Evolutionary conservation across 2,113 vertebrate genomes (phyloP), one percentile per base, ranked within the genome.

Genomic region (Callithrix jacchus): DNA sequence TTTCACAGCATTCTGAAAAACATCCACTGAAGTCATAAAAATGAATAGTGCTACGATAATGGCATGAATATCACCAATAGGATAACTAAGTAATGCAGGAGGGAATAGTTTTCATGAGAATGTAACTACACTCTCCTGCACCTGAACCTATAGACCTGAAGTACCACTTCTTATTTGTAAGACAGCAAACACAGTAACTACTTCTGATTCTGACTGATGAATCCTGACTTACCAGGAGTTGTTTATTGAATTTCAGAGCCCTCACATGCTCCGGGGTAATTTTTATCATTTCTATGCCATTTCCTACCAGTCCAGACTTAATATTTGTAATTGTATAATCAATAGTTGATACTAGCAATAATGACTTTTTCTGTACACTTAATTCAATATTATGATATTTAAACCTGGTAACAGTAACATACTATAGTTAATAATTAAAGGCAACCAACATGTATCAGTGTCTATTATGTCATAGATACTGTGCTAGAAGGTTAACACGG

Each of bases 391-490:
- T 52, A 79, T 49, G 89, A 61, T 77, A 86, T 68, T 87, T 81
- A 89, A 96, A n/a, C 5, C 47, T 61, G 12, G 2, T 64, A n/a
- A 86, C 27, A 87, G 16, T 68, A 66, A 97, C 86, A 83, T 88
- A 68, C 42, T 87, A 77, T 7, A 45, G 25, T 73, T 82, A 89
- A n/a, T 84, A 94, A 3, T 84, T 27, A 94, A 94, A 94, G 32
- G 32, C 9, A 49, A 37, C 52, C 83, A 87, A 68, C 18, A 40
- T 61, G 83, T 83, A 64, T n/a, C 8, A 83, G 5, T 66, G 87
- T 45, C 71, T 81, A 23, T 35, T 88, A 47, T 52, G 23, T 64
- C 27, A 49, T 77, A 85, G n/a, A 92, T 80, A 80, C 27, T 74
- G 8, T 64, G 16, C 30, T 68, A 84, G 58, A 82, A 88, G 54